phyloP scores from a whole-genome alignment of 2,888 invertebrate genomes.

The Magallana nippona region DNA sequence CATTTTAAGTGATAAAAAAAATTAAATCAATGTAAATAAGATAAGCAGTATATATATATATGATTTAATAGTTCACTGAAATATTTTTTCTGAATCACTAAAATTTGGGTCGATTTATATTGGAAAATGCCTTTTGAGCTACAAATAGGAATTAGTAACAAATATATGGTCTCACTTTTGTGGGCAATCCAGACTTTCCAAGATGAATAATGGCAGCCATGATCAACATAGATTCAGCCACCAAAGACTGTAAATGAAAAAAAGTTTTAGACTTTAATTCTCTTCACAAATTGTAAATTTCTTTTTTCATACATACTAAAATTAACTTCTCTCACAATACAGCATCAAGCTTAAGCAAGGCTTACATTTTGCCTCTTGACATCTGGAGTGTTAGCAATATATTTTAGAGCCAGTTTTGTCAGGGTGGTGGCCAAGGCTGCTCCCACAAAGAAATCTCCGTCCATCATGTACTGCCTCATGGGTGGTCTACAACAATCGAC shows the following conservation, averaged over 20 bases:
- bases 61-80: too few relatives aligned
- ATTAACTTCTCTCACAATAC: not conserved
- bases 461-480: constrained; percentile 92
- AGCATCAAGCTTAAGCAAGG: not conserved
- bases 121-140: too few relatives aligned
- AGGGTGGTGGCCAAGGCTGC: constrained; percentile 94
- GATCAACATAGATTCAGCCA: constrained; percentile 92
- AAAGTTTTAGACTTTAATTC: not conserved
- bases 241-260: constrained; percentile 73
- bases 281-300: not conserved
- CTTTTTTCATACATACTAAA: not conserved
- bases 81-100: too few relatives aligned
- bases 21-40: too few relatives aligned
- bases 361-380: constrained; percentile 80
- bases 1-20: too few relatives aligned
- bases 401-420: constrained; percentile 92
- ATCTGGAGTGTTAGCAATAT: constrained; percentile 80
- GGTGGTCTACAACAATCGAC: constrained; percentile 84
- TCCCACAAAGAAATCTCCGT: constrained; percentile 97
- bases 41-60: too few relatives aligned
- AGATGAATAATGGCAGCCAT: constrained; percentile 89
- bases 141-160: not conserved
- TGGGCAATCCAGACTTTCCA: constrained; percentile 86
- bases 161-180: constrained; percentile 73
- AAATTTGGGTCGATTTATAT: too few relatives aligned